Base-by-base conservation (phyloP, 2,113 vertebrate genomes). In the Hydrochoerus hydrochaeris region DNA sequence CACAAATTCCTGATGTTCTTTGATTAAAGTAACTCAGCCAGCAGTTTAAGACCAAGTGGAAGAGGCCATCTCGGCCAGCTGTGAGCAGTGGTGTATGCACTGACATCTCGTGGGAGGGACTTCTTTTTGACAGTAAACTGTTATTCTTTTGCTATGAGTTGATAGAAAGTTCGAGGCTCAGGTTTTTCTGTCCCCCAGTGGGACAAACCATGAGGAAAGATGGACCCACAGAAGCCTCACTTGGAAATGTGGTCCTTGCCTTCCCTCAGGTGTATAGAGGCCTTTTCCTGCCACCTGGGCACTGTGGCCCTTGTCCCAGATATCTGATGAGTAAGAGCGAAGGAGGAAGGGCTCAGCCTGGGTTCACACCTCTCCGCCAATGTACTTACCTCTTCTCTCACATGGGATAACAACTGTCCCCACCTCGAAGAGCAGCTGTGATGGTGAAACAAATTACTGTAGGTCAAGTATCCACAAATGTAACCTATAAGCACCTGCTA, bases 21-120 rank as follows among this genome's bases (percentile, higher is more conserved):
- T 4, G 3, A 30, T n/a, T 57, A 28, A 30, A 38, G 62, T 22
- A 9, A 9, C 7, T 13, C 0, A 54, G 8, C 1, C 26, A 20
- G 26, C 1, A 13, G 19, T 22, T 49, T 80, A 58, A 30, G 49
- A 52, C 20, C 0, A 7, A 17, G 38, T 10, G 38, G 28, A 80
- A 32, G 60, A 38, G 58, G 49, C 24, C 30, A 0, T 22, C 13
- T 17, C 35, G 38, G 69, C 58, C 46, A 3, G 26, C 8, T 0
- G 28, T 1, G n/a, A 73, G 86, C 44, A 28, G 44, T 3, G 35
- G 87, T 7, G 22, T 13, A 6, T 8, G 20, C 4, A 1, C 4
- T 6, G 54, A 54, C 0, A 14, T 7, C 22, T 10, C 19, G 5
- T 13, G 32, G 2, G 60, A 35, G 30, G 26, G 73, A 13, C 62